Evolutionary conservation across 2,113 vertebrate genomes (phyloP).

Genomic region (Shinisaurus crocodilurus): DNA sequence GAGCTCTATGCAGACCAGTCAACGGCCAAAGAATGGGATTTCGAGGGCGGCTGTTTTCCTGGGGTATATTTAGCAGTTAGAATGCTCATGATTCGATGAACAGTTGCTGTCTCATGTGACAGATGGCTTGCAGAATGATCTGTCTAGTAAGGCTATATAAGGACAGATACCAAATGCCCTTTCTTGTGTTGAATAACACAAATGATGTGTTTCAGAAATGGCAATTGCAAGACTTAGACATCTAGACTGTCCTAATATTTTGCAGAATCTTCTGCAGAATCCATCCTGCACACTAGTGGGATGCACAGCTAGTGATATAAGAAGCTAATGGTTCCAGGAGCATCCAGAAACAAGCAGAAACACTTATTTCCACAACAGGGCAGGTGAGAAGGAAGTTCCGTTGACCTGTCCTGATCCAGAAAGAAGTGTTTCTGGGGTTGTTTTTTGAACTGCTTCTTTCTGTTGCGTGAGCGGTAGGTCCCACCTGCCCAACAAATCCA

Average conservation of each 20-base stretch:
- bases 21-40: neutral
- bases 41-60: neutral
- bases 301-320: no score
- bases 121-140: constrained; percentile 6
- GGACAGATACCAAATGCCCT: neutral
- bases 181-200: neutral
- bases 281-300: no score
- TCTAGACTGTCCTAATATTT: neutral
- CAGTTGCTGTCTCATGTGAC: neutral
- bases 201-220: neutral
- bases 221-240: neutral
- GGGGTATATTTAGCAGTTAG: constrained; percentile 18
- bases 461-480: no score
- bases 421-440: no score
- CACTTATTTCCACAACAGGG: no score
- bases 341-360: no score
- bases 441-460: no score
- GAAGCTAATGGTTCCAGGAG: no score
- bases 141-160: neutral
- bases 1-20: neutral
- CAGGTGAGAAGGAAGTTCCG: no score
- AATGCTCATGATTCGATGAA: neutral
- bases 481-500: no score
- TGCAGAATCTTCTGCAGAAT: neutral
- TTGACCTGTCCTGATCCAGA: no score